A percentile compares a stretch with the other conserved stretches of the same genome.
Evolutionary conservation across 1,140 invertebrate genomes (phyloP).

Genomic region (Scaptomyza pallida): DNA sequence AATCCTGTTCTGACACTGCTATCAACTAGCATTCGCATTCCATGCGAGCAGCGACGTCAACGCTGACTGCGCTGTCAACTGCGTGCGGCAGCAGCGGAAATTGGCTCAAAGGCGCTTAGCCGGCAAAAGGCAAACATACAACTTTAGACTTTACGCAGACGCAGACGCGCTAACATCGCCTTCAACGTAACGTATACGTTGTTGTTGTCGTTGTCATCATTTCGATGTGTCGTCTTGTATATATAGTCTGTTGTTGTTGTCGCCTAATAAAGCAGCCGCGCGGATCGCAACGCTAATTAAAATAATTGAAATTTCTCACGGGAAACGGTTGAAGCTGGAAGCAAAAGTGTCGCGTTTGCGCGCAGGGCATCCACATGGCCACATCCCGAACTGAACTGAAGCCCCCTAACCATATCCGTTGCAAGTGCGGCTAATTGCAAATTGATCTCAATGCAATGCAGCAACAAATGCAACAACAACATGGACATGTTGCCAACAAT

Average conservation of each 20-base stretch:
- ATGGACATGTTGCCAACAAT: slow-evolving; percentile 79
- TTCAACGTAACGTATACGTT: too few species aligned
- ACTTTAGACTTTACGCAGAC: slow-evolving; percentile 66
- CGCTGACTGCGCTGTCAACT: slow-evolving; percentile 29
- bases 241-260: slow-evolving; percentile 23
- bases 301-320: slow-evolving; percentile 83
- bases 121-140: slow-evolving; percentile 16
- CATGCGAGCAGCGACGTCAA: slow-evolving; percentile 21
- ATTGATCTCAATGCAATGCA: slow-evolving; percentile 57
- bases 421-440: slow-evolving; percentile 77
- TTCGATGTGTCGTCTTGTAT: not conserved
- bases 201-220: slow-evolving; percentile 39
- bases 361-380: slow-evolving; percentile 57
- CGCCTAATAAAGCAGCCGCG: slow-evolving; percentile 68
- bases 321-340: slow-evolving; percentile 62
- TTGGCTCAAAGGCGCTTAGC: slow-evolving; percentile 47
- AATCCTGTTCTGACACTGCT: slow-evolving; percentile 77
- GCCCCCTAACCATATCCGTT: slow-evolving; percentile 63
- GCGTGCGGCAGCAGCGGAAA: slow-evolving; percentile 64
- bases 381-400: slow-evolving; percentile 3
- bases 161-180: slow-evolving; percentile 75
- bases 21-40: slow-evolving; percentile 70
- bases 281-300: slow-evolving; percentile 80
- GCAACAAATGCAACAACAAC: slow-evolving; percentile 26
- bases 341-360: slow-evolving; percentile 44